These are phyloP conservation scores for Rotaria sp. DNA, from an alignment of 2,888 invertebrate genomes.

Conservation along the genomic window DNA sequence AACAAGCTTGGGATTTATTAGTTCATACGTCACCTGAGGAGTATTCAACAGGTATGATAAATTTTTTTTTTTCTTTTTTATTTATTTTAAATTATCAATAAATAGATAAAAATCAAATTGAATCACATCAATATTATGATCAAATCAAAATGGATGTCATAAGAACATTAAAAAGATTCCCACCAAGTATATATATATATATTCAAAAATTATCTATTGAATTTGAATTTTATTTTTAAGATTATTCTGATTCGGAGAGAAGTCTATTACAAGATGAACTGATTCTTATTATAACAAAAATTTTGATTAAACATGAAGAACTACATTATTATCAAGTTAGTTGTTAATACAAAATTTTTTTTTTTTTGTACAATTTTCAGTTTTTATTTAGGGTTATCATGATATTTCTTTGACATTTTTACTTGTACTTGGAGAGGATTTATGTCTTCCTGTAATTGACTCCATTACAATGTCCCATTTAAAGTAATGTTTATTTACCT, in stretches of 20 bases:
- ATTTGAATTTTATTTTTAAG: neutral
- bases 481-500: constrained; percentile 48
- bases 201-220: neutral
- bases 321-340: constrained; percentile 77
- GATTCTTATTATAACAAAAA: constrained; percentile 77
- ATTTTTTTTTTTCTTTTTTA: neutral
- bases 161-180: constrained; percentile 77
- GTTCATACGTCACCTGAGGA: neutral
- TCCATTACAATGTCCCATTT: constrained; percentile 65
- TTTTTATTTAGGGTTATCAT: constrained; percentile 71
- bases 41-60: neutral
- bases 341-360: neutral
- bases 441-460: constrained; percentile 78
- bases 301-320: constrained; percentile 77
- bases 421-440: constrained; percentile 77
- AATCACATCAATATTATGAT: constrained; percentile 50
- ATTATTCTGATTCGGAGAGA: constrained; percentile 64
- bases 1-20: constrained; percentile 10
- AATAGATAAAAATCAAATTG: constrained; percentile 43
- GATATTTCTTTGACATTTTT: constrained; percentile 85
- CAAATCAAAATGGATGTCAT: constrained; percentile 76
- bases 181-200: constrained; percentile 59
- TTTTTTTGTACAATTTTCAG: neutral
- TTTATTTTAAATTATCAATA: neutral
- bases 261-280: constrained; percentile 79